Base-by-base conservation (phyloP, 2,797 vertebrate genomes). In the Apogon hyalosoma region DNA sequence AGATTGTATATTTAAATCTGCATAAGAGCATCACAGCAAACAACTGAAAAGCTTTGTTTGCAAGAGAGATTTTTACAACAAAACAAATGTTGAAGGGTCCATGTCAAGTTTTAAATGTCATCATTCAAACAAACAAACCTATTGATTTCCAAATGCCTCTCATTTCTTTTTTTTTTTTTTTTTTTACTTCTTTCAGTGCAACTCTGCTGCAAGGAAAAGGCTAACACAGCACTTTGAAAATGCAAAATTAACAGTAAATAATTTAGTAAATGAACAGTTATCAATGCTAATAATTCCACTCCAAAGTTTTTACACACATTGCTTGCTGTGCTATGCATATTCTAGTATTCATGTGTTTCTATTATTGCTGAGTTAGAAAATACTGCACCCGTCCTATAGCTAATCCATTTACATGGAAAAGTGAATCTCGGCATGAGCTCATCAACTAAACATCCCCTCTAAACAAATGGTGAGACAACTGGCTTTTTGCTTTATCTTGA, bases 391-490 rank as follows among this genome's bases (percentile, higher is more conserved):
- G 14, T 69, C 63, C 58, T 41, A 59, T 55, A 63, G 63, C 62
- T 74, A 64, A 78, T 76, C 51, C 69, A 43, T 79, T 83, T 69
- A 54, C 18, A 76, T 42, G 40, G 53, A 88, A 70, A 87, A 73
- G 60, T 39, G 64, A 85, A 74, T 85, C 70, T 75, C 60, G 4
- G 61, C 73, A 75, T 91, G 84, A 90, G 65, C 82, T 91, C 87
- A 90, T 84, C 85, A 81, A 40, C 73, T 61, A 81, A 88, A 84
- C 73, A 85, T 90, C 81, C 65, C 76, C 68, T 69, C 75, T 36
- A 82, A 90, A 86, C 87, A 87, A 82, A 83, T 8, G 46, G 45
- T 65, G 63, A 84, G 84, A 87, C 80, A 85, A 85, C 80, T 79
- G 75, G 3, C 84, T 82, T 49, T 86, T 70, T 82, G 75, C 74